Evolutionary conservation across 1,140 invertebrate genomes (phyloP).

Genomic region (Drosophila malerkotliana): DNA sequence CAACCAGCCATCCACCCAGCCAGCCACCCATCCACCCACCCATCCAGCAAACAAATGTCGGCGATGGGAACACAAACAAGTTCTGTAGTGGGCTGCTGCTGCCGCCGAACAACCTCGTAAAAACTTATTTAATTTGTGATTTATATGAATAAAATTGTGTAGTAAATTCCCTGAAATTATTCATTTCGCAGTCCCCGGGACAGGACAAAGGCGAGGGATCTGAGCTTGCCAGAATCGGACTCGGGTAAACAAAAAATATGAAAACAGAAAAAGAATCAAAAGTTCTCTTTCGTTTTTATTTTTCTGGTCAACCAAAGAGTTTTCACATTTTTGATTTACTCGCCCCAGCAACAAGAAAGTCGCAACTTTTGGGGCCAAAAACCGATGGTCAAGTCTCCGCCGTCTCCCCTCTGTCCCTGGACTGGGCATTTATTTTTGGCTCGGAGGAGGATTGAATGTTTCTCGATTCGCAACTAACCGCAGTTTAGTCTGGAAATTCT

Average conservation of each 20-base stretch:
- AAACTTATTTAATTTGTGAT: constrained; percentile 83
- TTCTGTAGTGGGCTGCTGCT: constrained; percentile 72
- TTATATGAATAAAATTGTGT: constrained; percentile 82
- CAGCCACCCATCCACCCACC: no score
- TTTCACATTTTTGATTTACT: constrained; percentile 77
- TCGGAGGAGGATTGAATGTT: constrained; percentile 13
- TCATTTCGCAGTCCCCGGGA: constrained; percentile 62
- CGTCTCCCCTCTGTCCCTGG: no score
- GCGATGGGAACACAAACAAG: constrained; percentile 72
- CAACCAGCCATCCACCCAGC: no score
- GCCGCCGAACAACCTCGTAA: constrained; percentile 80
- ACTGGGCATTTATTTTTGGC: neutral
- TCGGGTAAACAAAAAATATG: constrained; percentile 2
- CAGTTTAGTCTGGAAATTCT: constrained; percentile 29
- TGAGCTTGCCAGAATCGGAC: neutral
- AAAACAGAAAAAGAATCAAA: constrained; percentile 31
- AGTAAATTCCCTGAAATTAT: constrained; percentile 80
- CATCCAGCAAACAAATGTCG: constrained; percentile 28
- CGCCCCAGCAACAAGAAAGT: constrained; percentile 24
- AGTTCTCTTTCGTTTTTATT: constrained; percentile 10
- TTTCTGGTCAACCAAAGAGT: constrained; percentile 62
- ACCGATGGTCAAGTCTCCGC: neutral
- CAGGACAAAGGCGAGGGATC: constrained; percentile 10
- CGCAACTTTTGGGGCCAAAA: constrained; percentile 61
- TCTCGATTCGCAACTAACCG: constrained; percentile 37